These are phyloP conservation scores for Palloptera scutellata DNA, from an alignment of 2,888 invertebrate species.

Conservation along the genomic window DNA sequence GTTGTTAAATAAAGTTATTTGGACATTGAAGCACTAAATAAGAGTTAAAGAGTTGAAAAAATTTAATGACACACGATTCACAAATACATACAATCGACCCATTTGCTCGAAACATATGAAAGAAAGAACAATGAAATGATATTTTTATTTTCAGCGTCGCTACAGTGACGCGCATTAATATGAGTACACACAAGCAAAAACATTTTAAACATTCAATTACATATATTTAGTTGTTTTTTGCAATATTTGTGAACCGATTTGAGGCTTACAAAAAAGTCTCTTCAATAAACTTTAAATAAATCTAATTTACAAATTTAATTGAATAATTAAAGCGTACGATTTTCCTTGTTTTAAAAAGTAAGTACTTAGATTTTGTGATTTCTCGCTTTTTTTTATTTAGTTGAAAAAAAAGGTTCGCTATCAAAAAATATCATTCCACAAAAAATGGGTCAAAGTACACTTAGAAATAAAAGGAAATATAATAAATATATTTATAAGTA, in stretches of 20 bases:
- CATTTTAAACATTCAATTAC: too few relatives aligned
- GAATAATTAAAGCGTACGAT: too few relatives aligned
- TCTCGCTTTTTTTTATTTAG: conserved; percentile 5
- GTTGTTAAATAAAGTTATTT: too few relatives aligned
- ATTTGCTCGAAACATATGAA: conserved; percentile 33
- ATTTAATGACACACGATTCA: conserved; percentile 34
- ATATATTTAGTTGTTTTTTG: conserved; percentile 2
- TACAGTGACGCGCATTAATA: not conserved
- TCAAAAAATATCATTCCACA: conserved; percentile 65
- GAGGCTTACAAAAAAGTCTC: conserved; percentile 4
- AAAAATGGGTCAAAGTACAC: conserved; percentile 52
- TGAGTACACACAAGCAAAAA: not conserved
- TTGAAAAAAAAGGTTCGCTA: conserved; percentile 49
- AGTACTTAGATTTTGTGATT: too few relatives aligned
- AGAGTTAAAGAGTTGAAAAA: conserved; percentile 17
- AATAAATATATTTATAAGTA: conserved; percentile 42
- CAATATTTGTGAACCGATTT: conserved; percentile 37
- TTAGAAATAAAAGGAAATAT: conserved; percentile 31
- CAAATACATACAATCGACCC: conserved; percentile 38
- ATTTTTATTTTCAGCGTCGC: conserved; percentile 22
- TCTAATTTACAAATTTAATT: not conserved
- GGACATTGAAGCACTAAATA: too few relatives aligned
- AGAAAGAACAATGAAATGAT: conserved; percentile 35
- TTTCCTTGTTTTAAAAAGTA: too few relatives aligned
- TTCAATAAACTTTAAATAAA: conserved; percentile 16